phyloP scores from a whole-genome alignment of 2,113 vertebrate species.

The Tragelaphus imberbis region DNA sequence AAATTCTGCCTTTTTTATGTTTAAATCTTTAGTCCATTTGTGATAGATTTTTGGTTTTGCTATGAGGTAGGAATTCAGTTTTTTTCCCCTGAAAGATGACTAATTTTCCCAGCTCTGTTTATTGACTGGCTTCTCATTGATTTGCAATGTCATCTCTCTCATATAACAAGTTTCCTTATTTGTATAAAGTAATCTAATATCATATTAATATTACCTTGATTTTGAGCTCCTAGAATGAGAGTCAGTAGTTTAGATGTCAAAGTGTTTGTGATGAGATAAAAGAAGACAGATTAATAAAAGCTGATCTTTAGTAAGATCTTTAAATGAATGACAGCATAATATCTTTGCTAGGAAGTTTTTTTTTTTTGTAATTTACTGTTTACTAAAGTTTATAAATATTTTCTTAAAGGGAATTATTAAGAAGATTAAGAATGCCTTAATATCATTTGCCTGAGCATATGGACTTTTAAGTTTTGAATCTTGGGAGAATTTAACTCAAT shows the following conservation, averaged over 20 bases:
- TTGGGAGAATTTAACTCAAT: conserved; percentile 7
- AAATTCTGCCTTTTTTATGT: neutral
- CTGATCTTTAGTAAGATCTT: neutral
- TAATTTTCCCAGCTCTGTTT: neutral
- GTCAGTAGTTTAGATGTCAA: neutral
- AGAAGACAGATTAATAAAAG: neutral
- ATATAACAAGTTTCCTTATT: neutral
- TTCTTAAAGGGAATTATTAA: neutral
- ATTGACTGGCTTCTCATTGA: neutral
- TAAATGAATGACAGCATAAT: neutral
- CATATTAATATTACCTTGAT: neutral
- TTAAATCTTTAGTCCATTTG: neutral
- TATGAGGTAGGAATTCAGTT: neutral
- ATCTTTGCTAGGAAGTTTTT: neutral
- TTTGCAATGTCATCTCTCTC: neutral
- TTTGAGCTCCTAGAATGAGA: neutral
- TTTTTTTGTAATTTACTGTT: neutral
- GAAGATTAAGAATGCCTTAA: neutral
- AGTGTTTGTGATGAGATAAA: neutral
- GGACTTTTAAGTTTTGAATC: conserved; percentile 17
- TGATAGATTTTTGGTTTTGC: neutral
- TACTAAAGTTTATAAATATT: neutral
- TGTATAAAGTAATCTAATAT: neutral
- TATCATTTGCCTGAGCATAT: neutral
- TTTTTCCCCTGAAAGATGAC: neutral